Base-by-base conservation (phyloP, 2,888 invertebrate species). In the Melanchra persicariae region DNA sequence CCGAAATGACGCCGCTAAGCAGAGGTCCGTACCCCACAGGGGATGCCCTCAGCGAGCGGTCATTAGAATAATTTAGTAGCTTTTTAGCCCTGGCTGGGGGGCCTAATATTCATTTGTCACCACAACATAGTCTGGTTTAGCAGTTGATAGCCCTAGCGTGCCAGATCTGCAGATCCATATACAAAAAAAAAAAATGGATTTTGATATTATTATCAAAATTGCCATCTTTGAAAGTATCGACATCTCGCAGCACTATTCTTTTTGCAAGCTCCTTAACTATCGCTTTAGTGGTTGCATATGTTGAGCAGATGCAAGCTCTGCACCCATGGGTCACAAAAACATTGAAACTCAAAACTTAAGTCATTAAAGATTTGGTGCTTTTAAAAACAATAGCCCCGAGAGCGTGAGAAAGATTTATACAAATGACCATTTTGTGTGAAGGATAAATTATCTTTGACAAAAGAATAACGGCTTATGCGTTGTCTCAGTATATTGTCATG, bases 271-370 rank as follows among this genome's bases (percentile, higher is more conserved):
- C 81, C 88, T 90, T 88, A 91, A 91, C 91, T 88, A 91, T 91
- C 91, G 90, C 88, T 87, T 92, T 90, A 90, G 89, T 88, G 91
- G 91, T 88, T 91, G 91, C 95, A 95, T 89, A 88, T 95, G 95
- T 89, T 84, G 84, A 88, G 85, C 95, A 95, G 94, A 95, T 95
- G 95, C 90, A 92, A 85, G 80, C 83, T 40, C 40, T 79, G 61
- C 19, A 88, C 87, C 89, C 88, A 86, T 82, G 87, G 88, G 79
- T 81, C 88, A 86, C 82, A 87, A 91, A 90, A 87, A 88, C 88
- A 87, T 87, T 88, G 86, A 85, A 85, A 85, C 30, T 87, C 83
- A 85, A 87, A 83, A 85, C 88, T 88, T 83, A 87, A 89, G 49
- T 86, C 88, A 85, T 85, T 85, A 88, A 85, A 81, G 71, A 82